These are phyloP conservation scores for Varanus komodoensis DNA, from an alignment of 2,113 vertebrate species.

Conservation along the genomic window DNA sequence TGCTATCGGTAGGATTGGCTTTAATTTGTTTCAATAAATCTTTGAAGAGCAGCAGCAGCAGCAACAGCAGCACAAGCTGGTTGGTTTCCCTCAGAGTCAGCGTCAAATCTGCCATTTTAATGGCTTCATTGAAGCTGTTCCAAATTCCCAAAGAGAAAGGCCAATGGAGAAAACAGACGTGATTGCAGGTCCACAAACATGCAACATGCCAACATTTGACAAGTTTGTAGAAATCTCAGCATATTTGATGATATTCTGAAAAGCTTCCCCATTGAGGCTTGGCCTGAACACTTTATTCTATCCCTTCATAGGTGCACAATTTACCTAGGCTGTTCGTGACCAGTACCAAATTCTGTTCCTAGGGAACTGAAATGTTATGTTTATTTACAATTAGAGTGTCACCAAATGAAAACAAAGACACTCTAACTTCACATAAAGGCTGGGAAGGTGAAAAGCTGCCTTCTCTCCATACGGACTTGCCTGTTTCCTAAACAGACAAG, in stretches of 20 bases:
- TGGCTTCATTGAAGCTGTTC: slow-evolving; percentile 19
- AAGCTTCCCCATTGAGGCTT: not conserved
- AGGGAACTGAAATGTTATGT: not conserved
- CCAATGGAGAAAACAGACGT: not conserved
- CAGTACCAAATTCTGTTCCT: not conserved
- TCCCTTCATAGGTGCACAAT: not conserved
- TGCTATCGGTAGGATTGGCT: slow-evolving; percentile 31
- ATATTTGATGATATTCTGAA: not conserved
- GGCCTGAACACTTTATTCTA: not conserved
- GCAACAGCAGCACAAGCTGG: not conserved
- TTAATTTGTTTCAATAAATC: slow-evolving; percentile 47
- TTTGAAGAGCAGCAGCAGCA: slow-evolving; percentile 19
- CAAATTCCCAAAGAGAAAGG: slow-evolving; percentile 10
- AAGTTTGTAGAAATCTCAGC: not conserved
- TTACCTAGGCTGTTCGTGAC: not conserved
- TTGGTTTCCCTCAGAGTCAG: slow-evolving; percentile 21
- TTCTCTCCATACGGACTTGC: not conserved
- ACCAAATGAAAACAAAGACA: not conserved
- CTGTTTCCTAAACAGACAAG: too few relatives aligned
- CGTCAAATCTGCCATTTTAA: slow-evolving; percentile 40
- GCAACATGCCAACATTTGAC: not conserved
- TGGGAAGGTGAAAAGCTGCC: not conserved
- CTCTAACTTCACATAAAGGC: not conserved
- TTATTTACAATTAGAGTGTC: too few relatives aligned
- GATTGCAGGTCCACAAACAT: not conserved